phyloP scores from a whole-genome alignment of 2,888 invertebrate genomes.

The Lycocerus yunnanus region DNA sequence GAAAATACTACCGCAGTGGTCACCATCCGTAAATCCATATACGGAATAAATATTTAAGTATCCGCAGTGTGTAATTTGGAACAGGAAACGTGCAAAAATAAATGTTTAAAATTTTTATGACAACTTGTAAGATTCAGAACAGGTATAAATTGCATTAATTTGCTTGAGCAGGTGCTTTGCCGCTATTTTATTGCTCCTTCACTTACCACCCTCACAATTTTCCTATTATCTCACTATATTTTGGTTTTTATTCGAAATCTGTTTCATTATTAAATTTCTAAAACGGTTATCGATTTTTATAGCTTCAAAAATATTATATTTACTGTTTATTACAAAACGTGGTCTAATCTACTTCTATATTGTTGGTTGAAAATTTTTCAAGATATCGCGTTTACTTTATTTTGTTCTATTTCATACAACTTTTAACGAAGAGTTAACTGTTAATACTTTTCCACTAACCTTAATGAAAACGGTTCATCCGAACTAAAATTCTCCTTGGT shows the following conservation, averaged over 20 bases:
- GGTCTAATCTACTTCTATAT: too few relatives aligned
- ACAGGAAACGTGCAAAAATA: conserved; percentile 19
- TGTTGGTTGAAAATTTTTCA: too few relatives aligned
- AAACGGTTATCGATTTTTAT: not conserved
- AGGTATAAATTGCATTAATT: conserved; percentile 26
- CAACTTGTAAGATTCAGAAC: conserved; percentile 19
- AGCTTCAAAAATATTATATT: not conserved
- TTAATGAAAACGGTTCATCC: too few relatives aligned
- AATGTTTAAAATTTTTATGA: conserved; percentile 24
- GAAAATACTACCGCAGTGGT: not conserved
- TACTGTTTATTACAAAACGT: too few relatives aligned
- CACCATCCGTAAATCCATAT: conserved; percentile 18
- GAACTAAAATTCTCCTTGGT: too few relatives aligned
- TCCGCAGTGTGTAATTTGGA: conserved; percentile 21
- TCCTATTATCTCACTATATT: not conserved
- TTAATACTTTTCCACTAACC: too few relatives aligned
- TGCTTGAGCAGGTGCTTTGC: conserved; percentile 17
- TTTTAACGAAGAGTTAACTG: too few relatives aligned
- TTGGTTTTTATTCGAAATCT: not conserved
- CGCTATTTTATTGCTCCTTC: conserved; percentile 18
- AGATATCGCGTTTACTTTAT: too few relatives aligned
- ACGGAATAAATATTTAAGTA: conserved; percentile 22
- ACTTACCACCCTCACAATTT: conserved; percentile 2
- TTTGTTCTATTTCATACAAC: too few relatives aligned
- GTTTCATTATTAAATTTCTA: not conserved